These are phyloP conservation scores for Drosophila mojavensis DNA, from an alignment of 1,140 invertebrate genomes.

Conservation along the genomic window DNA sequence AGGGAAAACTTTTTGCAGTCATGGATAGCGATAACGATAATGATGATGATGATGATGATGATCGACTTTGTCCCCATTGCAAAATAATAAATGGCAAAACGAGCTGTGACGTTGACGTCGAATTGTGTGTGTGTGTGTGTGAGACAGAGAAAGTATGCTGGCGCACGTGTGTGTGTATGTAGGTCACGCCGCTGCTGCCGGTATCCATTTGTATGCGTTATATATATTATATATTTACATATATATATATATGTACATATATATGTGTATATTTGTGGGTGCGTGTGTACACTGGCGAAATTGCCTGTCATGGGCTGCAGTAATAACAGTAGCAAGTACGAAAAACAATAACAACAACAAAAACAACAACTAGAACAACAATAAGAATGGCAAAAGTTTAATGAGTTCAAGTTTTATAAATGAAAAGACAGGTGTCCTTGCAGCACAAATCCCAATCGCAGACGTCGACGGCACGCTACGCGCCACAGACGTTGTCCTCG, in stretches of 20 bases:
- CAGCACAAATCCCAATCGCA: slow-evolving; percentile 49
- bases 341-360: slow-evolving; percentile 29
- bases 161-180: slow-evolving; percentile 25
- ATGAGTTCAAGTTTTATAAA: slow-evolving; percentile 81
- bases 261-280: slow-evolving; percentile 13
- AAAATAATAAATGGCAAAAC: slow-evolving; percentile 46
- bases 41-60: slow-evolving; percentile 44
- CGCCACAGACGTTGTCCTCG: slow-evolving; percentile 43
- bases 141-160: no score
- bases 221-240: not conserved
- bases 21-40: slow-evolving; percentile 27
- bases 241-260: not conserved
- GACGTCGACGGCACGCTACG: slow-evolving; percentile 55
- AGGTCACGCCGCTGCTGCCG: slow-evolving; percentile 40
- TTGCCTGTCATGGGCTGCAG: slow-evolving; percentile 67
- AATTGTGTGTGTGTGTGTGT: slow-evolving; percentile 6
- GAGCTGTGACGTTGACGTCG: slow-evolving; percentile 22
- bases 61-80: slow-evolving; percentile 42
- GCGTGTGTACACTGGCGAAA: slow-evolving; percentile 47
- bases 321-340: slow-evolving; percentile 46
- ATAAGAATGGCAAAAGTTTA: slow-evolving; percentile 71
- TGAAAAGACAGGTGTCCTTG: slow-evolving; percentile 66
- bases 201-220: slow-evolving; percentile 36
- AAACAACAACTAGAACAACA: slow-evolving; percentile 14
- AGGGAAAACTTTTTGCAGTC: slow-evolving; percentile 29